Base-by-base conservation (phyloP, 2,113 vertebrate genomes). In the Hemiprocne comata region DNA sequence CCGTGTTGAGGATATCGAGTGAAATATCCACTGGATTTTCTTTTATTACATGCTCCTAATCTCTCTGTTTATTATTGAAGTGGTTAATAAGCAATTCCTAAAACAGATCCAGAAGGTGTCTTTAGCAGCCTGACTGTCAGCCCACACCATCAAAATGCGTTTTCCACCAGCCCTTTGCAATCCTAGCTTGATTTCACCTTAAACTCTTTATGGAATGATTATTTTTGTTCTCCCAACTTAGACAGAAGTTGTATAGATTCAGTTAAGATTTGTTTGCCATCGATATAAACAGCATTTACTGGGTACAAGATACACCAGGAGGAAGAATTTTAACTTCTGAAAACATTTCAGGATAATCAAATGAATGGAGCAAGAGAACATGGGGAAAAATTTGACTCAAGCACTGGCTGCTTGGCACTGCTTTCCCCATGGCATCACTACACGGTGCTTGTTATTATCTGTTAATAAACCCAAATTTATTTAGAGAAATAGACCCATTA, bases 261-360 rank as follows among this genome's bases (percentile, higher is more conserved):
- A 79, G 93, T 91, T 94, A 89, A 96, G 90, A 94, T 97, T 94
- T 97, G 87, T 94, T 98, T 97, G 95, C 11, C 17, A 13, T 58
- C 69, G 5, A 95, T 95, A 97, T 97, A 98, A 98, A 97, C 95
- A 98, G n/a, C 81, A 92, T 97, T 97, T 97, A 94, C 95, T 70
- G 78, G 95, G 79, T 96, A 87, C 84, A 97, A 94, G 81, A 84
- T 72, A 44, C 17, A 94, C 76, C 89, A 96, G 90, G 93, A 97
- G 77, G 95, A 84, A 96, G 81, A 91, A 66, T 54, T 96, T 93
- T 92, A 86, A 95, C 89, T 97, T 88, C 74, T 95, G 95, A 92
- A 97, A 97, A 94, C 79, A 86, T 33, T 98, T 91, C 91, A 95
- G 94, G 91, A 86, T 58, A 87, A 97, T 97, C 95, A 93, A 97